Evolutionary conservation across 2,113 vertebrate genomes (phyloP).

Genomic region (Rana temporaria): DNA sequence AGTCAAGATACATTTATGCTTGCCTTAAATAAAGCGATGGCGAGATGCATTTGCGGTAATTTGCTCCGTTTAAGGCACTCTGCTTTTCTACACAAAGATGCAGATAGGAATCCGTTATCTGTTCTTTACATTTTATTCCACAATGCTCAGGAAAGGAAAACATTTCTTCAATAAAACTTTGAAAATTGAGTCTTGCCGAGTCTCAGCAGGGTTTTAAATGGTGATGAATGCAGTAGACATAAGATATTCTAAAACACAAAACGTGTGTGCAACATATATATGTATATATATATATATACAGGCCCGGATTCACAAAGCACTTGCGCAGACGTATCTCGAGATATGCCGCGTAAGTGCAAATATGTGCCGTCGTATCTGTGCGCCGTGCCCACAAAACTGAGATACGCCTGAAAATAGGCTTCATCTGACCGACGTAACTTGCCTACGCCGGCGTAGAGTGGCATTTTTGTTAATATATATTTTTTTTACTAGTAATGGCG

Average conservation of each 20-base stretch:
- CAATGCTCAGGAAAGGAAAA: background rate
- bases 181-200: conserved; percentile 15
- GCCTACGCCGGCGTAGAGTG: no score
- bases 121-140: background rate
- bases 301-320: no score
- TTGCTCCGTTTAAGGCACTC: conserved; percentile 5
- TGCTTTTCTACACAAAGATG: background rate
- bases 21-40: conserved; percentile 9
- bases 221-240: conserved; percentile 1
- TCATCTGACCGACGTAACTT: no score
- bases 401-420: no score
- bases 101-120: conserved; percentile 6
- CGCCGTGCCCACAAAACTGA: no score
- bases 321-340: no score
- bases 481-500: no score
- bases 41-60: background rate
- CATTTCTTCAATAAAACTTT: background rate
- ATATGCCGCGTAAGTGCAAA: no score
- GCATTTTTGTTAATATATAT: no score
- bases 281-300: no score
- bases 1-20: conserved; percentile 1
- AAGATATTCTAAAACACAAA: conserved; percentile 1
- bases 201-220: conserved; percentile 19
- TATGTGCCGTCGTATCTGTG: no score
- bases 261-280: no score